Conservation (phyloP, 2,888 invertebrate species). For the Troides aeacus region DNA sequence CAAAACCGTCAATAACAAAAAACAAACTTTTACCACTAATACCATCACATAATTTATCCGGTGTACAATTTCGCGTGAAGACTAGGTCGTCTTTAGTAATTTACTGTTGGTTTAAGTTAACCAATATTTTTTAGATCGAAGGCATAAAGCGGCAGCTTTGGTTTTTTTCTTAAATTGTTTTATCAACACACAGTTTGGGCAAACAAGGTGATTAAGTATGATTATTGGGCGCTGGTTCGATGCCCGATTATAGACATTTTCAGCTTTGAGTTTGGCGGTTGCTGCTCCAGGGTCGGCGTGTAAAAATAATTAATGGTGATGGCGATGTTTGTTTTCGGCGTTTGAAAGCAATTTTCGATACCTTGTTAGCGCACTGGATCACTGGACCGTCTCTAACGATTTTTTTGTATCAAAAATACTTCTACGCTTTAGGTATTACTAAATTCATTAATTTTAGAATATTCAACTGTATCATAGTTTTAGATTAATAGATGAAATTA, state of each 20-base stretch:
- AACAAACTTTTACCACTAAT: too few relatives aligned
- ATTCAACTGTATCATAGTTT: too few relatives aligned
- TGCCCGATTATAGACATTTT: slow-evolving; percentile 73
- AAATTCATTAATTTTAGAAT: too few relatives aligned
- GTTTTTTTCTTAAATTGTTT: slow-evolving; percentile 39
- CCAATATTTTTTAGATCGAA: slow-evolving; percentile 1
- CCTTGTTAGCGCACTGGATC: background rate
- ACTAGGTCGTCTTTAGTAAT: too few relatives aligned
- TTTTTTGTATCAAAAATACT: too few relatives aligned
- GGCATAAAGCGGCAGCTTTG: slow-evolving; percentile 20
- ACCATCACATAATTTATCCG: too few relatives aligned
- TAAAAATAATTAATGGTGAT: slow-evolving; percentile 65
- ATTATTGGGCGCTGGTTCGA: slow-evolving; percentile 66
- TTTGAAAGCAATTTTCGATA: slow-evolving; percentile 18
- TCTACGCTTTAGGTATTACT: too few relatives aligned
- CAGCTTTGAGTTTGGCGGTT: slow-evolving; percentile 59
- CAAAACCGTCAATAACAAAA: too few relatives aligned
- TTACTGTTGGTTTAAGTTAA: too few relatives aligned
- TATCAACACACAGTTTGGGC: slow-evolving; percentile 47
- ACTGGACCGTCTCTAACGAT: too few relatives aligned
- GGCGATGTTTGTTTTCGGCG: slow-evolving; percentile 52
- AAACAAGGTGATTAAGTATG: slow-evolving; percentile 68
- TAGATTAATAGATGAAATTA: too few relatives aligned
- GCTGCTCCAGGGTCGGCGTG: slow-evolving; percentile 55
- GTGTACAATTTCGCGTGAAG: too few relatives aligned